Conservation (phyloP, 2,888 invertebrate species). For the Oeneis ivallda region DNA sequence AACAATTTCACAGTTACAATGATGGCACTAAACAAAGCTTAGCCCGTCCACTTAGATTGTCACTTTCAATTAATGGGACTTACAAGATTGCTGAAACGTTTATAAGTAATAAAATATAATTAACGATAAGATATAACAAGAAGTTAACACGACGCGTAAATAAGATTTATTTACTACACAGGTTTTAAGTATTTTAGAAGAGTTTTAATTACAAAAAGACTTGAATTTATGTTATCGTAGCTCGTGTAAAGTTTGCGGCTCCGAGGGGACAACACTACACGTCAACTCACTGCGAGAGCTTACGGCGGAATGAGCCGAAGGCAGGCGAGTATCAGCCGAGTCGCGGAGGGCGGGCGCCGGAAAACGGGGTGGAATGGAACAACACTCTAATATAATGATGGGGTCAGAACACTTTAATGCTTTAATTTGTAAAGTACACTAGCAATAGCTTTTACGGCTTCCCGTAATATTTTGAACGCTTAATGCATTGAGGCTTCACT, state of each 20-base stretch:
- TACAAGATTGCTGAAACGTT: conserved; percentile 29
- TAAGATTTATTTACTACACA: conserved; percentile 13
- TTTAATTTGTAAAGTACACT: conserved; percentile 81
- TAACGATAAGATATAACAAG: neutral
- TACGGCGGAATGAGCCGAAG: conserved; percentile 66
- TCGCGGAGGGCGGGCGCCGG: conserved; percentile 57
- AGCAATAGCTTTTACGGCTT: conserved; percentile 49
- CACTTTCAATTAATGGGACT: conserved; percentile 54
- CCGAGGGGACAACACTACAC: conserved; percentile 43
- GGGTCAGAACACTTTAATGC: conserved; percentile 81
- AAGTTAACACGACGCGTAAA: conserved; percentile 17
- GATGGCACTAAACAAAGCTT: conserved; percentile 51
- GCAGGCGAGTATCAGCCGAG: conserved; percentile 43
- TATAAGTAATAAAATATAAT: neutral
- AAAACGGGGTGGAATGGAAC: conserved; percentile 73
- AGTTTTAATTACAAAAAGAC: conserved; percentile 22
- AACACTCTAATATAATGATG: conserved; percentile 82
- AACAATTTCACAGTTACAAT: conserved; percentile 63
- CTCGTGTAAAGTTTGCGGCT: conserved; percentile 74
- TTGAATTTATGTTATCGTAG: conserved; percentile 44
- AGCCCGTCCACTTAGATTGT: conserved; percentile 62
- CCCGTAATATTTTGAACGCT: conserved; percentile 28
- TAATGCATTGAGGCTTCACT: conserved; percentile 25
- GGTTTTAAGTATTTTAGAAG: conserved; percentile 18
- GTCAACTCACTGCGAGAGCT: conserved; percentile 52